Base-by-base conservation (phyloP, 2,797 vertebrate species). In the Squalus acanthias region DNA sequence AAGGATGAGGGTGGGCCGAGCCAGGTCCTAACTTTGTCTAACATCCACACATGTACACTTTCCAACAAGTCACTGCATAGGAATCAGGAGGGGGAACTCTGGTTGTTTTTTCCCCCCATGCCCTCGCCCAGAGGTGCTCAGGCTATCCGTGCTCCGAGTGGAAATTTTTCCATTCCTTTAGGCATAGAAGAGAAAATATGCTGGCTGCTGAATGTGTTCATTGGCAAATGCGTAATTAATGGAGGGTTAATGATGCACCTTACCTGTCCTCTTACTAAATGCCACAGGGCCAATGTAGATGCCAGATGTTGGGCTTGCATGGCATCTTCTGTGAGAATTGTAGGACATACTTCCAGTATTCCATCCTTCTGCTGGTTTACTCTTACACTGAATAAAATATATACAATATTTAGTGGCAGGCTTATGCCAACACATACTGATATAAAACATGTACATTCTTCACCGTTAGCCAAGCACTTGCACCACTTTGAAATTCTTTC, bases 241-340 rank as follows among this genome's bases (percentile, higher is more conserved):
- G 22, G 39, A 69, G 29, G 20, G 70, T 26, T 10, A 50, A 12
- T 60, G 26, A 9, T 57, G 60, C 22, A 95, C 53, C 98, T 97
- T 97, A 99, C 99, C 98, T 99, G 99, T 96, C 99, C 99, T 98
- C 99, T 99, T 53, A 99, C 98, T 96, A 99, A 97, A 96, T 97
- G 98, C 97, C 99, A 99, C 22, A 99, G 98, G 0, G 99, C 99
- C 96, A 99, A 97, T 0, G 99, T 99, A 92, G 99, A 99, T 96
- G 97, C 99, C 96, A 99, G 97, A 97, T 99, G 99, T 91, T 99
- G 99, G 3, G 99, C 99, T 97, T 99, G 99, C 99, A 99, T 99
- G 96, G 98, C 97, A 92, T 99, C 99, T 97, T 99, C 99, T 1
- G 99, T 99, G 96, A 99, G 96, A 15, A 99, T 99, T 39, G 98